phyloP scores from a whole-genome alignment of 64 coral and sea anemone species.

The Montipora capricornis region DNA sequence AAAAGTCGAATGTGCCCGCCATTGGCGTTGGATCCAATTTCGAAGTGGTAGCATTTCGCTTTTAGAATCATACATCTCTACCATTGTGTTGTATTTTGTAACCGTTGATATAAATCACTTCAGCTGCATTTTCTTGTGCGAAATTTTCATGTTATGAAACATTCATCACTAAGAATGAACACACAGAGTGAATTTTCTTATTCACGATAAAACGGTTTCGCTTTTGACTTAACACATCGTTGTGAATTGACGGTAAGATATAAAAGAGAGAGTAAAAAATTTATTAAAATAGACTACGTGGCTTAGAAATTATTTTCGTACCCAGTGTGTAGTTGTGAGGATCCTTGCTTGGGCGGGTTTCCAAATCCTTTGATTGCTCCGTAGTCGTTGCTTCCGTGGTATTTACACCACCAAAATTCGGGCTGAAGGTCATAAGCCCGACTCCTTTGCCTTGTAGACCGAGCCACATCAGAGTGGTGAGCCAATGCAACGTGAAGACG shows the following conservation, averaged over 20 bases:
- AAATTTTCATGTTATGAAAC: slow-evolving; percentile 46
- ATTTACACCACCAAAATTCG: background rate
- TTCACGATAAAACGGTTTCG: background rate
- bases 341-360: background rate
- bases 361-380: slow-evolving; percentile 13
- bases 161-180: slow-evolving; percentile 5
- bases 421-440: background rate
- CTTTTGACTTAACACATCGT: no score
- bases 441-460: slow-evolving; percentile 26
- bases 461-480: slow-evolving; percentile 42
- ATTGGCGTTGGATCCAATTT: background rate
- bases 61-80: background rate
- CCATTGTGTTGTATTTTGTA: background rate
- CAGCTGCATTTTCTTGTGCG: background rate
- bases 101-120: background rate
- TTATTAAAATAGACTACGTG: background rate
- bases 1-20: background rate
- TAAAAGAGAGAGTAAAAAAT: background rate
- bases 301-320: slow-evolving; percentile 2
- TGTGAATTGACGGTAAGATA: background rate
- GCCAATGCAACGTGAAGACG: slow-evolving; percentile 19
- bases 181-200: background rate
- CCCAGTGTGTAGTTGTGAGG: slow-evolving; percentile 16
- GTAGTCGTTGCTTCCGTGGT: slow-evolving; percentile 4
- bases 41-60: background rate